Evolutionary conservation across 2,113 vertebrate species (phyloP).

Genomic region (cattle (Bos taurus)): DNA sequence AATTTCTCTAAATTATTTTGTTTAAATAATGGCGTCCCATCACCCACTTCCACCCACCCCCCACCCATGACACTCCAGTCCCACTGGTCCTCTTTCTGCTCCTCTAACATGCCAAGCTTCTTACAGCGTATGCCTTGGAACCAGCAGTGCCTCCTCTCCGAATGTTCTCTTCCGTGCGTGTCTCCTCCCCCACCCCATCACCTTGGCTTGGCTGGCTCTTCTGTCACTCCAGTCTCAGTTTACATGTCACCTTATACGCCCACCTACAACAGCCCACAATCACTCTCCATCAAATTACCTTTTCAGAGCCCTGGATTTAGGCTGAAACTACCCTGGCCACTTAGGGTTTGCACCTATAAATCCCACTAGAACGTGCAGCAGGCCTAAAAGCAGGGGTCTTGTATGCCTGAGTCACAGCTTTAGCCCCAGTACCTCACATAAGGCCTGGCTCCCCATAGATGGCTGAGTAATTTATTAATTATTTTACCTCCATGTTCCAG

Average conservation of each 20-base stretch:
- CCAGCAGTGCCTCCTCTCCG: not conserved
- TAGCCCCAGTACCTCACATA: not conserved
- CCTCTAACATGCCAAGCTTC: not conserved
- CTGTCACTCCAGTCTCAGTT: not conserved
- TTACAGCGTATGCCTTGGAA: not conserved
- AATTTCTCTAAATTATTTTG: not conserved
- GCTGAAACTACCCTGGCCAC: not conserved
- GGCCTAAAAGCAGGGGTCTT: not conserved
- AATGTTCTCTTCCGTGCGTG: not conserved
- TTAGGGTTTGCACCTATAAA: not conserved
- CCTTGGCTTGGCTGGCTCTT: not conserved
- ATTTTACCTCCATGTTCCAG: not conserved
- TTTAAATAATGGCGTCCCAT: not conserved
- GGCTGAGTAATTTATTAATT: not conserved
- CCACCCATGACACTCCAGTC: not conserved
- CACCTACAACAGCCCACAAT: not conserved
- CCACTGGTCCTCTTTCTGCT: not conserved
- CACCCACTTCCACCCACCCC: not conserved
- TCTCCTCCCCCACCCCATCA: not conserved
- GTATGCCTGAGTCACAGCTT: not conserved
- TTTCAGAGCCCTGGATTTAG: not conserved
- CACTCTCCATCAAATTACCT: not conserved
- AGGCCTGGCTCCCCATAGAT: not conserved
- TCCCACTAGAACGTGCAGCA: not conserved
- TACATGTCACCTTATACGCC: not conserved